A percentile compares a stretch with the other conserved stretches of the same genome.
These are phyloP conservation scores for Bothrops jararaca DNA, from an alignment of 2,113 vertebrate species.

Conservation along the genomic window DNA sequence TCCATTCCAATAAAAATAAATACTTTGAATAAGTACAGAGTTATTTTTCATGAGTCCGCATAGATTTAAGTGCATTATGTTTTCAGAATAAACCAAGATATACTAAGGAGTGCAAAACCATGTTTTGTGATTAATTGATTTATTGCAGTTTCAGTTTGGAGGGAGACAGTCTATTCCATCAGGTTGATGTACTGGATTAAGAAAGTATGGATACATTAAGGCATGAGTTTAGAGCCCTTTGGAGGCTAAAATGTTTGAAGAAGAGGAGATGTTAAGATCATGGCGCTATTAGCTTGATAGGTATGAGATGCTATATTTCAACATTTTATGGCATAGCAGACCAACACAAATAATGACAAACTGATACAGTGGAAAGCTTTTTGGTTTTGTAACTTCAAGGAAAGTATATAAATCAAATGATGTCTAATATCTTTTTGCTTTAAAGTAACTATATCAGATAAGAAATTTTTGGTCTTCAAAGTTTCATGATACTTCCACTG, in stretches of 20 bases:
- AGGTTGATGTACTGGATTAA: not conserved
- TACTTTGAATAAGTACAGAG: conserved; percentile 12
- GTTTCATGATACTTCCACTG: not conserved
- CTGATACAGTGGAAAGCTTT: not conserved
- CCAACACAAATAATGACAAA: not conserved
- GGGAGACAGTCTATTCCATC: not conserved
- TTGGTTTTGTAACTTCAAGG: not conserved
- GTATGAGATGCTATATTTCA: not conserved
- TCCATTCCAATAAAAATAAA: conserved; percentile 19
- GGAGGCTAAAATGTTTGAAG: not conserved
- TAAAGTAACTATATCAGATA: not conserved
- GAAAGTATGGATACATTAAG: not conserved
- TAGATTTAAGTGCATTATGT: conserved; percentile 1
- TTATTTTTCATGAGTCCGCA: conserved; percentile 22
- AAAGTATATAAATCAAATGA: not conserved
- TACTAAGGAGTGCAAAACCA: not conserved
- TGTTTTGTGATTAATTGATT: not conserved
- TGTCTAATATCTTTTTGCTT: not conserved
- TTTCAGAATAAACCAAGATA: conserved; percentile 29
- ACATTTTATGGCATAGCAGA: not conserved
- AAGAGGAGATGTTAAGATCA: not conserved
- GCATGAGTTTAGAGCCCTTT: not conserved
- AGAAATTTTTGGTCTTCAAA: not conserved
- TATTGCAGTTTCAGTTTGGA: not conserved
- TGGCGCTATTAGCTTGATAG: not conserved